These are phyloP conservation scores for Neogobius melanostomus DNA, from an alignment of 2,113 vertebrate genomes.

Conservation along the genomic window DNA sequence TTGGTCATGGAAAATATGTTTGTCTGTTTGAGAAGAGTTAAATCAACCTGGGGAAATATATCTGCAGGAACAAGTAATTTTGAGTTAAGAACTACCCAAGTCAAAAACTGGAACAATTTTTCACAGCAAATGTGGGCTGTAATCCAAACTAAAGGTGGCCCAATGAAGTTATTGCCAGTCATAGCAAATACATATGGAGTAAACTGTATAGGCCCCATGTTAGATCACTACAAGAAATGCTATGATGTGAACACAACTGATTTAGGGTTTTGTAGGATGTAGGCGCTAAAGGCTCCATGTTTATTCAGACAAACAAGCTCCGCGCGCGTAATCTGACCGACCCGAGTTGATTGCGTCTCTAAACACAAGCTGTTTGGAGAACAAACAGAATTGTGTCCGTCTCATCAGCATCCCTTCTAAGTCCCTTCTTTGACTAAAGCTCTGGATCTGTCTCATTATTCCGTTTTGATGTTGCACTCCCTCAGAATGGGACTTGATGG, in stretches of 20 bases:
- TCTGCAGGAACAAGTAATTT: too few relatives aligned
- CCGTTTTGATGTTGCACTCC: slow-evolving; percentile 65
- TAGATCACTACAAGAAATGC: background rate
- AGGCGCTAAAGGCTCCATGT: background rate
- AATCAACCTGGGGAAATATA: too few relatives aligned
- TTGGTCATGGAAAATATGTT: too few relatives aligned
- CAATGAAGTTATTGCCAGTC: background rate
- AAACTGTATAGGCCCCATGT: too few relatives aligned
- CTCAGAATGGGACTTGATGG: slow-evolving; percentile 58
- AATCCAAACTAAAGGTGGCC: background rate
- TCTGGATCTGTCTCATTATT: slow-evolving; percentile 71
- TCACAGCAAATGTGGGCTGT: too few relatives aligned
- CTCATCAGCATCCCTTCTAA: slow-evolving; percentile 43
- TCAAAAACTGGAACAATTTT: too few relatives aligned
- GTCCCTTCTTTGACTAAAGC: slow-evolving; percentile 29
- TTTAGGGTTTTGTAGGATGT: background rate
- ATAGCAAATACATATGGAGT: too few relatives aligned
- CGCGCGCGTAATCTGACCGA: slow-evolving; percentile 25
- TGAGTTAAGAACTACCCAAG: too few relatives aligned
- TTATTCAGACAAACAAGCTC: slow-evolving; percentile 11
- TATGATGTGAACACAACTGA: background rate
- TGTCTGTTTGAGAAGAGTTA: too few relatives aligned
- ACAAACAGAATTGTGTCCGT: slow-evolving; percentile 60
- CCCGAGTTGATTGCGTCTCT: slow-evolving; percentile 21
- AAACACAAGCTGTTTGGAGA: slow-evolving; percentile 17